phyloP scores from a whole-genome alignment of 2,113 vertebrate genomes.

The Apteryx owenii region DNA sequence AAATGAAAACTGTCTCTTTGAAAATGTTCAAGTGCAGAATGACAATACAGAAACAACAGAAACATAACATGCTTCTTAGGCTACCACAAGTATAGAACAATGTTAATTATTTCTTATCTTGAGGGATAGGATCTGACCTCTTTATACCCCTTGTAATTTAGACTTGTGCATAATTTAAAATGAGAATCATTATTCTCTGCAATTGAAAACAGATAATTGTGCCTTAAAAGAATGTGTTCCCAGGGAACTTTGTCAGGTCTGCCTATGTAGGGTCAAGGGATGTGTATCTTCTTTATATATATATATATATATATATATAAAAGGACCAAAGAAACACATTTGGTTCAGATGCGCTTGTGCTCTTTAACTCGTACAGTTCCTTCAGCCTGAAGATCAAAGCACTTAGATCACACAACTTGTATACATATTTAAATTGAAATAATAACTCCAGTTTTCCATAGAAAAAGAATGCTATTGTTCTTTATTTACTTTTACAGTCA shows the following conservation, averaged over 20 bases:
- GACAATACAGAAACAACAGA: not conserved
- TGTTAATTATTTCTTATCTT: conserved; percentile 6
- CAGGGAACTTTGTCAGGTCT: not conserved
- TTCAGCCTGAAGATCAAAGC: not conserved
- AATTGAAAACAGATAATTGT: conserved; percentile 33
- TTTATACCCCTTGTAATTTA: conserved; percentile 7
- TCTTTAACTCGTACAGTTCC: not conserved
- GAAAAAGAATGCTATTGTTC: not conserved
- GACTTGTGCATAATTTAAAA: conserved; percentile 33
- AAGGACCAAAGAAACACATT: not conserved
- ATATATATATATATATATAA: too few species aligned
- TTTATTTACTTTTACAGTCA: not conserved
- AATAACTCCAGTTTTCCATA: not conserved
- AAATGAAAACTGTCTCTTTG: not conserved
- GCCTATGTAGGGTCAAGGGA: not conserved
- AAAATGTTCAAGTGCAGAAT: not conserved
- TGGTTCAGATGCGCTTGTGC: not conserved
- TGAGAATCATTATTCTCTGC: not conserved
- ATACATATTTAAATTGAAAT: not conserved
- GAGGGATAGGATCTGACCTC: conserved; percentile 25
- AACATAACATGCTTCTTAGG: not conserved
- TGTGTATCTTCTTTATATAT: not conserved
- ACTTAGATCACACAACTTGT: not conserved
- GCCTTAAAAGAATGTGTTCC: not conserved
- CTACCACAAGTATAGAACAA: not conserved